Base-by-base conservation (phyloP, 1,140 invertebrate species). In the Octopus sinensis region DNA sequence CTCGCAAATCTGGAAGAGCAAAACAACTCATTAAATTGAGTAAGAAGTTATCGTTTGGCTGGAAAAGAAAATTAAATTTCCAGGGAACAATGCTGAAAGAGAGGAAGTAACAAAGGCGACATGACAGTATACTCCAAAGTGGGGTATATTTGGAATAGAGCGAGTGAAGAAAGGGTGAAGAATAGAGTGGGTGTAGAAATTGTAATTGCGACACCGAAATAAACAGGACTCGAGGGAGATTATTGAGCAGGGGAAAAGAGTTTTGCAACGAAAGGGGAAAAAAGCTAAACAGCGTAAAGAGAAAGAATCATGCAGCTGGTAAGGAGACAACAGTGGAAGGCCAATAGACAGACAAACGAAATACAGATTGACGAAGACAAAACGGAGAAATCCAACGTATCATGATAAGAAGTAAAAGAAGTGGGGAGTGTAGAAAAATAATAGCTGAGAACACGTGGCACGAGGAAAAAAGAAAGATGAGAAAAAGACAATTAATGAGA, bases 1-100 rank as follows among this genome's bases (percentile, higher is more conserved):
- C 97, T 81, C 96, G 92, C 82, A 95, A 96, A 10, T 95, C 96
- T 97, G 76, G 12, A 43, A 77, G 30, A 77, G 52, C 10, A 76
- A 12, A 68, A 68, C 12, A 68, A 68, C 62, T 68, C 62, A 13
- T 68, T 68, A 68, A 13, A 68, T 2, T 2, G 62, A 13, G 12
- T 78, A 13, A 30, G 76, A 12, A 13, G 10, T 30, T 78, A 30
- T 17, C 76, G 12, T 43, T 78, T 43, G 30, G 12, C 30, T 12
- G 30, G 30, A 17, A 53, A 12, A 30, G 2, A 68, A 68, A 68
- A 68, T 13, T 68, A 68, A 68, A 13, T 68, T 13, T 68, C 3
- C 62, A 68, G 12, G 62, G 62, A 13, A n/a, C 12, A 13, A 68
- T 12, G n/a, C 62, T 13, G 3, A 79, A 10, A 79, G 78, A 79